Evolutionary conservation across 2,113 vertebrate genomes (phyloP).

Genomic region (Piaya cayana): DNA sequence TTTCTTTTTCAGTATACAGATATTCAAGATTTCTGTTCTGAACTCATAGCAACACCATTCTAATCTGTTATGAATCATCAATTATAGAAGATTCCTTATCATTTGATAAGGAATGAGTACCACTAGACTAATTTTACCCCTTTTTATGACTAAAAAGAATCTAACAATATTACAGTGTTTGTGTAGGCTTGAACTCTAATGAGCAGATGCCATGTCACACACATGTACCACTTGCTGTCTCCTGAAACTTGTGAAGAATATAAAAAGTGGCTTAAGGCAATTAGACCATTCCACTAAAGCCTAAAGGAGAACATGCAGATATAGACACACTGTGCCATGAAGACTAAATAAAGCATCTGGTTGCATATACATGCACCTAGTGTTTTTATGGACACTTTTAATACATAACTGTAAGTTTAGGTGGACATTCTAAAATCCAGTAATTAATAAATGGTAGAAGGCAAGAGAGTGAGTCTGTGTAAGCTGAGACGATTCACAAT

Average conservation of each 20-base stretch:
- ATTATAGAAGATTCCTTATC: neutral
- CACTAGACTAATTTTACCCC: neutral
- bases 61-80: neutral
- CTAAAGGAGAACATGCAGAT: neutral
- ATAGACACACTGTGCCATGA: neutral
- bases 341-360: neutral
- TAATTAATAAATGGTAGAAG: neutral
- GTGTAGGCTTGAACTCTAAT: neutral
- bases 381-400: neutral
- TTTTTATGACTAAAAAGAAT: neutral
- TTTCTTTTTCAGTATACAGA: neutral
- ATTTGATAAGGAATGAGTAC: neutral
- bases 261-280: rapidly evolving
- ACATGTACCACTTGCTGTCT: neutral
- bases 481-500: neutral
- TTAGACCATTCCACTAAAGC: neutral
- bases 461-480: neutral
- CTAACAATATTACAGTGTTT: neutral
- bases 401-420: neutral
- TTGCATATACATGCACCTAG: neutral
- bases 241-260: neutral
- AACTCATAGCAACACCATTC: neutral
- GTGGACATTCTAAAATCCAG: neutral
- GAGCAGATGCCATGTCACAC: neutral
- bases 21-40: neutral